Evolutionary conservation across 2,113 vertebrate genomes (phyloP), one percentile per base, ranked within the genome.

Genomic region (Spizaetus ornatus): DNA sequence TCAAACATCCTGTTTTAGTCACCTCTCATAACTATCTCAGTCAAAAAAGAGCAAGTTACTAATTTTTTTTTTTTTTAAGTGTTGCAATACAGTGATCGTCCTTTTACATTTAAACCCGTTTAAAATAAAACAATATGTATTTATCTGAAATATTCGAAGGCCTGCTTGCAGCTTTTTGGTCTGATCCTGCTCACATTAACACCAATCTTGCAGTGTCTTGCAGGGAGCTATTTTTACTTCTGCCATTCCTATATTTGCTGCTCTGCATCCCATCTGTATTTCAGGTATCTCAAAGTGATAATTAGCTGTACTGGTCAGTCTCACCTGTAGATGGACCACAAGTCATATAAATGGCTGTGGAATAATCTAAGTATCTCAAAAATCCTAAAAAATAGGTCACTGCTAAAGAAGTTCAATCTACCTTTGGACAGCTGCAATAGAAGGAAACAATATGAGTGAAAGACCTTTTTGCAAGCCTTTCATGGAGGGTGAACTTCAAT

Each of bases 21-120:
- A 73, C 7, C 14, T 59, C 29, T 70, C 18, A 52, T 77, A 47
- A 66, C 21, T 36, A 43, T 36, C 16, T 40, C n/a, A 50, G 13
- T 27, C 15, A 84, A 84, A 86, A 36, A 13, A 17, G 10, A 26
- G 4, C 31, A 89, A 76, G 43, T 18, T 45, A n/a, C 2, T 36
- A 61, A 61, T 13, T 59, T 17, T 26, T 71, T 52, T n/a, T 71
- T 52, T 66, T 20, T 63, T 29, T 8, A 13, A 22, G 32, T 47
- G 7, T 21, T 50, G 11, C 11, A 32, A 17, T 56, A 56, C 4
- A 48, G 3, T 8, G 18, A 62, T 16, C 1, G 0, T 17, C 14
- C 6, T 70, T 93, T 50, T 76, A 10, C 5, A 52, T 55, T 82
- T 55, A 74, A 71, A 22, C 6, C 3, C 25, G 9, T 29, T 63